Conservation (phyloP, 2,113 vertebrate genomes). For the Marmota flaviventris region DNA sequence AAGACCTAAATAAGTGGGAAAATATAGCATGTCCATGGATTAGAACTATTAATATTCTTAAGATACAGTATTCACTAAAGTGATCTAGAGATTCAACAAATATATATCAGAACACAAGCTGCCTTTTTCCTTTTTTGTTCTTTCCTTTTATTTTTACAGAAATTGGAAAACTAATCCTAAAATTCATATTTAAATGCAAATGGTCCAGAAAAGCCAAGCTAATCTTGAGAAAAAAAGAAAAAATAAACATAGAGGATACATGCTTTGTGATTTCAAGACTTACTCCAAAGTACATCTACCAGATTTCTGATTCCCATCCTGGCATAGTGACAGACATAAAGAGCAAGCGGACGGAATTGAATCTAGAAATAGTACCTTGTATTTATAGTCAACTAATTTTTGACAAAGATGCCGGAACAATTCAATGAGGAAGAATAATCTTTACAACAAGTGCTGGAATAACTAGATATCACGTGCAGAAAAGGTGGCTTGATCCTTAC, state of each 20-base stretch:
- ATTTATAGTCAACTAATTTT: too few relatives aligned
- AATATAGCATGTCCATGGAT: background rate
- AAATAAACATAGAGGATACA: background rate
- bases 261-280: background rate
- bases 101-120: background rate
- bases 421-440: background rate
- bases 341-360: background rate
- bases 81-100: background rate
- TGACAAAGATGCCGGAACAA: too few relatives aligned
- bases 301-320: background rate
- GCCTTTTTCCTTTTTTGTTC: background rate
- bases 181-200: constrained; percentile 6
- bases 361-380: too few relatives aligned
- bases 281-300: background rate
- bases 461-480: background rate
- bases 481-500: background rate
- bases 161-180: background rate
- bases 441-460: background rate
- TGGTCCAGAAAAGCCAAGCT: background rate
- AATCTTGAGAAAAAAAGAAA: background rate
- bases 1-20: background rate
- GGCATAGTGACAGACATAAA: background rate
- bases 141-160: background rate
- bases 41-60: background rate
- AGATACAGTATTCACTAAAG: background rate